phyloP scores from a whole-genome alignment of 1,140 invertebrate genomes.

The Parasteatoda tepidariorum region DNA sequence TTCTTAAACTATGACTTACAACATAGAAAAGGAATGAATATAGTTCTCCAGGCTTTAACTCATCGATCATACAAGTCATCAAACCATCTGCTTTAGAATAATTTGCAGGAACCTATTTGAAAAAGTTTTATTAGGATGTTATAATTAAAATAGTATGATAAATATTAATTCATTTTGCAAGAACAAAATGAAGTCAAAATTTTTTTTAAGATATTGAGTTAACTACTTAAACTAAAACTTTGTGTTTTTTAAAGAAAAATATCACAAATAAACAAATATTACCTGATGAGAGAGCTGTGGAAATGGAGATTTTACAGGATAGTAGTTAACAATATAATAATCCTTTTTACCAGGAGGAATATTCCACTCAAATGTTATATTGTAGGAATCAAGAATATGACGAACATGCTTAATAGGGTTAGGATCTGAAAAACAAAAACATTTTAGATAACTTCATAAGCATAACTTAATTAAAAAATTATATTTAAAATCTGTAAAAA shows the following conservation, averaged over 20 bases:
- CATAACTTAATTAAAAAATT: background rate
- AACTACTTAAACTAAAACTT: background rate
- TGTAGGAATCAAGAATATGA: slow-evolving; percentile 84
- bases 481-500: background rate
- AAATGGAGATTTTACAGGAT: slow-evolving; percentile 64
- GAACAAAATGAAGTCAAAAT: background rate
- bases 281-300: slow-evolving; percentile 62
- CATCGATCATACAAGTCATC: slow-evolving; percentile 76
- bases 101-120: slow-evolving; percentile 59
- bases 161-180: background rate
- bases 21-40: slow-evolving; percentile 83
- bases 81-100: slow-evolving; percentile 68
- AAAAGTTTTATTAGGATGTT: background rate
- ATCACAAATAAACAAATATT: background rate
- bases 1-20: slow-evolving; percentile 71
- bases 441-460: background rate
- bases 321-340: slow-evolving; percentile 73
- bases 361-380: slow-evolving; percentile 89
- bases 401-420: slow-evolving; percentile 85
- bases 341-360: slow-evolving; percentile 88
- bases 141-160: background rate
- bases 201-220: background rate
- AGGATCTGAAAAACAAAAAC: slow-evolving; percentile 70
- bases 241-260: background rate
- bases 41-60: slow-evolving; percentile 82